Base-by-base conservation (phyloP, 2,888 invertebrate genomes). In the Cantharis rufa region DNA sequence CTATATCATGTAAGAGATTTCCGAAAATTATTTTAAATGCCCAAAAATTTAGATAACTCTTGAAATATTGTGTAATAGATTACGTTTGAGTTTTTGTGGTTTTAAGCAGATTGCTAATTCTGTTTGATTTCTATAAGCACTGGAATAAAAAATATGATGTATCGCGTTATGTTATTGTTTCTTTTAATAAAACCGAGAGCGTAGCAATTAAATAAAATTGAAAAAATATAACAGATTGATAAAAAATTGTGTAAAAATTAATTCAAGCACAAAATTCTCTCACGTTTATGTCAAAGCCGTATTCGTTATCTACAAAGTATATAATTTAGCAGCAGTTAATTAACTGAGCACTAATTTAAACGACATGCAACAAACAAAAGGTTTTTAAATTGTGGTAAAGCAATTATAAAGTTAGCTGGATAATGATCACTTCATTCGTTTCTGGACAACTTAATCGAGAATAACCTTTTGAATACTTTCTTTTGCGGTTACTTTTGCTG, bases 241-340 rank as follows among this genome's bases (percentile, higher is more conserved):
- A 48, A 48, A 48, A 48, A 48, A 24, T 66, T 71, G 64, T 70
- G 32, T 70, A 68, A 68, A 75, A 75, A 71, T 71, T 75, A 75
- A 75, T 68, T 75, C 69, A 69, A 71, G 66, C 62, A 75, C 71
- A 69, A n/a, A 48, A 61, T 68, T 15, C 62, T 27, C 64, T 68
- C 66, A 75, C 70, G 71, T 61, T 72, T 68, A 64, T 71, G 76
- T 77, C 76, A 77, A 77, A 77, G 73, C 76, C 27, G 70, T 77
- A 70, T 77, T 64, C 71, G 73, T 66, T 73, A 62, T 73, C 73
- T 73, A 11, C 18, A 77, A 77, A 73, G 73, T 77, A 73, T 70
- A 77, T 73, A 77, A 77, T 77, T 77, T 73, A 77, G 71, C 73
- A 77, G 76, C 72, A 73, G 76, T 77, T 77, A 77, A 77, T 77